Conservation (phyloP, 2,888 invertebrate genomes). For the Trichogramma dendrolimi region DNA sequence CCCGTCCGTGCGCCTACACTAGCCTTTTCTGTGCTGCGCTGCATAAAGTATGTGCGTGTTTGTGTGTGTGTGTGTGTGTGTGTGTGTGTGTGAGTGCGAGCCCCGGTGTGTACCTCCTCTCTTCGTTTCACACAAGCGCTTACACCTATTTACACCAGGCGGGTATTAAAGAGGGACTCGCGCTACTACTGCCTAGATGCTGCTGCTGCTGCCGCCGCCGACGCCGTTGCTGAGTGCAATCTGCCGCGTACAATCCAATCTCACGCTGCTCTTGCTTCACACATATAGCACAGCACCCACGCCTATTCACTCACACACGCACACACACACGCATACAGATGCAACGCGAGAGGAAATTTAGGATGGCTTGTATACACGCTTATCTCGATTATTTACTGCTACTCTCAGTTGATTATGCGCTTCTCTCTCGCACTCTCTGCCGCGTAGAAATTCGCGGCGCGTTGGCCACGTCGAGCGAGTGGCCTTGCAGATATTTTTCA, state of each 20-base stretch:
- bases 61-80: neutral
- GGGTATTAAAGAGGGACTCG: too few relatives aligned
- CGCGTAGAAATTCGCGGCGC: neutral
- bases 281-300: neutral
- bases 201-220: neutral
- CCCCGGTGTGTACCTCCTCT: neutral
- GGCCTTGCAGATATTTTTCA: too few relatives aligned
- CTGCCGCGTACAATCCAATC: constrained; percentile 24
- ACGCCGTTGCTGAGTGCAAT: constrained; percentile 9
- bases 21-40: too few relatives aligned
- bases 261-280: constrained; percentile 8
- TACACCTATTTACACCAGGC: constrained; percentile 12
- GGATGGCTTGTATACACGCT: constrained; percentile 19
- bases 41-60: too few relatives aligned
- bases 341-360: constrained; percentile 17
- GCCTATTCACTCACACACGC: neutral
- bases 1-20: too few relatives aligned
- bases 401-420: neutral
- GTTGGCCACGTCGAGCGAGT: too few relatives aligned
- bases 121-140: constrained; percentile 6
- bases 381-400: constrained; percentile 28
- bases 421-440: neutral
- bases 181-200: too few relatives aligned
- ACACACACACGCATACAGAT: neutral
- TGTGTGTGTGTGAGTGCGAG: neutral